A percentile compares a stretch with the other conserved stretches of the same genome.
These are phyloP conservation scores for Alectoris magna DNA, from an alignment of 2,797 vertebrate genomes.

Conservation along the genomic window DNA sequence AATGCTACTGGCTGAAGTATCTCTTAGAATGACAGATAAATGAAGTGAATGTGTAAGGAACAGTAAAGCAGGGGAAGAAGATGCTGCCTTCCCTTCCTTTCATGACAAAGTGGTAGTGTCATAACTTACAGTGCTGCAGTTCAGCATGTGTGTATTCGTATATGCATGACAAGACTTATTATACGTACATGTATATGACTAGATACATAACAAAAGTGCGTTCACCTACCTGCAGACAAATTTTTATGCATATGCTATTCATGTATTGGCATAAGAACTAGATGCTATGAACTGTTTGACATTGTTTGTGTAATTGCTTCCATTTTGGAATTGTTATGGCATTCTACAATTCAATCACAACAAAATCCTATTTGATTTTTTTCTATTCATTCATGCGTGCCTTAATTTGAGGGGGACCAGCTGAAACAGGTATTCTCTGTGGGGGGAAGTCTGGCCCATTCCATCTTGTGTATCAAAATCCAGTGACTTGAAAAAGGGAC, in stretches of 20 bases:
- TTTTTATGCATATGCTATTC: neutral
- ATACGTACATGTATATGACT: neutral
- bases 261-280: neutral
- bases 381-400: neutral
- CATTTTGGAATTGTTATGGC: neutral
- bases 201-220: neutral
- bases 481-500: neutral
- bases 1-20: neutral
- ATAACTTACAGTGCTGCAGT: neutral
- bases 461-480: neutral
- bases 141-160: neutral
- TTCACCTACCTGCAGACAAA: neutral
- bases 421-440: neutral
- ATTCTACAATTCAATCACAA: neutral
- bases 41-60: neutral
- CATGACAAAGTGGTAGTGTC: neutral
- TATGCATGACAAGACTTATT: neutral
- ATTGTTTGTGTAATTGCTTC: neutral
- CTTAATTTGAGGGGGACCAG: neutral
- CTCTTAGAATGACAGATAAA: neutral
- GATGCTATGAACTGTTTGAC: neutral
- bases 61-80: neutral
- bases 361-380: neutral
- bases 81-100: neutral
- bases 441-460: neutral